Base-by-base conservation (phyloP, 2,797 vertebrate species). In the Lacerta viridis region DNA sequence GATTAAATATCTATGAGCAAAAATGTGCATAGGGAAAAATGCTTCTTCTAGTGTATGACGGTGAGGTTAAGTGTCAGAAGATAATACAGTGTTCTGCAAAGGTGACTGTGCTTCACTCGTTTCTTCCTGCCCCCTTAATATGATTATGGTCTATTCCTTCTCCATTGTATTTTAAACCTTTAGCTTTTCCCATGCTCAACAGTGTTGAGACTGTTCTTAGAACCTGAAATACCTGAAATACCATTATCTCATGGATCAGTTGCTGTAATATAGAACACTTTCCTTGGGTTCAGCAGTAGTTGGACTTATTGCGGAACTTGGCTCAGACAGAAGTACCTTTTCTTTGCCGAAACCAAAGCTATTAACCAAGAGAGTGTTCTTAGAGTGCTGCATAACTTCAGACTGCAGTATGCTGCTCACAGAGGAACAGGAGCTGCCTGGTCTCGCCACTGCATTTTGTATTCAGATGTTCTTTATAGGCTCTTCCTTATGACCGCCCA, bases 181-280 rank as follows among this genome's bases (percentile, higher is more conserved):
- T 93, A 85, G 87, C 92, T 74, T 88, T 92, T 90, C 68, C 68
- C 72, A 88, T 88, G 76, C 80, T 0, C 2, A 81, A 74, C 41
- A 88, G 83, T 71, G 80, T 0, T 36, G 85, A 9, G 89, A 88
- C 61, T 74, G 20, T 77, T 36, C 59, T 87, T 88, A 85, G 91
- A 89, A 87, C 85, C 86, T 91, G 84, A 90, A 93, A 93, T 1
- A 87, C 85, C 86, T 91, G 84, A 90, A 93, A 93, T 1, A 0
- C 71, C 92, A 10, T 91, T 5, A 2, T 77, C 78, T 86, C 17
- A 3, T 89, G 87, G 88, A 84, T 93, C 77, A 3, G 33, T 61
- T 83, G 39, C 72, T 83, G 72, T 59, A 29, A 36, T 13, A 86
- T 77, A 85, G 76, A 90, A 89, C 2, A 1, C 17, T 89, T 88